These are phyloP conservation scores for Bradysia coprophila DNA, from an alignment of 1,140 invertebrate genomes.

Conservation along the genomic window DNA sequence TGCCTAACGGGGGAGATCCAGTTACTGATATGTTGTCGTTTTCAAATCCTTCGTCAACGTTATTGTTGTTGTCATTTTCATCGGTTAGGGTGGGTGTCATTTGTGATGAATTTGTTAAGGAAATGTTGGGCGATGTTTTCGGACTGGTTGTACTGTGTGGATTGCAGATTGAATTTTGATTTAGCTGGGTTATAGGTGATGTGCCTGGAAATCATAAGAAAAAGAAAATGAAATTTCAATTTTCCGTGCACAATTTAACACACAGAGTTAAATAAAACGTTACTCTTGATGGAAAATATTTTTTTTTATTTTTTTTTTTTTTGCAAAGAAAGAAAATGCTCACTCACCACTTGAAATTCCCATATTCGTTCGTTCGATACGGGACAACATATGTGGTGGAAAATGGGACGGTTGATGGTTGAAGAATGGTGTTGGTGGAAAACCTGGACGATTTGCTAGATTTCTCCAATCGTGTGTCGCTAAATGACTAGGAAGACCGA, in stretches of 20 bases:
- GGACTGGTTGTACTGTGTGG: constrained; percentile 46
- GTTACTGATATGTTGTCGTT: constrained; percentile 50
- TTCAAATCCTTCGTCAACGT: constrained; percentile 23
- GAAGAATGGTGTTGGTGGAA: constrained; percentile 28
- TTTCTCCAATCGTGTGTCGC: constrained; percentile 36
- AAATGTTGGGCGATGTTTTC: constrained; percentile 25
- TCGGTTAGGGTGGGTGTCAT: constrained; percentile 25
- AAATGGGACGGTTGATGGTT: constrained; percentile 35
- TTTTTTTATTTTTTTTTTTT: background rate
- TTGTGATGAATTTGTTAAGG: constrained; percentile 17
- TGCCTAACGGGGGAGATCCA: constrained; percentile 28
- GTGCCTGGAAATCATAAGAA: background rate
- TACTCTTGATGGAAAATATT: background rate
- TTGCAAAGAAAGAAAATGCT: background rate
- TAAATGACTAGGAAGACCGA: constrained; percentile 9
- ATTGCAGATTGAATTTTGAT: constrained; percentile 19
- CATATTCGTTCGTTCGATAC: constrained; percentile 17
- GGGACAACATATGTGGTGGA: constrained; percentile 32
- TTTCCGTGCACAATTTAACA: too few species aligned
- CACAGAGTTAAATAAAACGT: too few species aligned
- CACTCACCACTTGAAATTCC: constrained; percentile 2
- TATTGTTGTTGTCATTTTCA: constrained; percentile 16
- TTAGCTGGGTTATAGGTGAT: constrained; percentile 10
- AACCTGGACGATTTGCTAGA: constrained; percentile 31
- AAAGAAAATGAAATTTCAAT: too few species aligned